Percentiles rank a stretch among this genome's conserved stretches.
Conservation (phyloP, 37 sponge, comb jelly and placozoan species). For the Tethya wilhelma region DNA sequence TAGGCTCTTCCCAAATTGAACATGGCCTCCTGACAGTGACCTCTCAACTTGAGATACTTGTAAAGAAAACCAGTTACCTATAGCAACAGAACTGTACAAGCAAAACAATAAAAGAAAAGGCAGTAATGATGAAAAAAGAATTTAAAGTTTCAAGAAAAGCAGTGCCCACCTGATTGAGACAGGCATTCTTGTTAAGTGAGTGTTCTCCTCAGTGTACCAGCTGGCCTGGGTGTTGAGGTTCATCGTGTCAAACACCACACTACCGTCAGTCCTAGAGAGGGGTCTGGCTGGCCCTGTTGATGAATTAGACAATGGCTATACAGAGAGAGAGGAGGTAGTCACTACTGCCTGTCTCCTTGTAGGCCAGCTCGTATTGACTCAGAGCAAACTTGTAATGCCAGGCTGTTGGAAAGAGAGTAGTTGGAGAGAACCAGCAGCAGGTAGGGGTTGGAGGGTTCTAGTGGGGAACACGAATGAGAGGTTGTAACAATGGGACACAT, state of each 20-base stretch:
- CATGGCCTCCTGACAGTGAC: constrained; percentile 76
- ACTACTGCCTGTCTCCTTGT: background rate
- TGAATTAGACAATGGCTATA: constrained; percentile 53
- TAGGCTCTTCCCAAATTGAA: constrained; percentile 88
- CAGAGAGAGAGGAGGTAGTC: constrained; percentile 63
- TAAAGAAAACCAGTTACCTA: constrained; percentile 72
- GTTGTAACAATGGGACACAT: too few relatives aligned
- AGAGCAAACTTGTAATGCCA: constrained; percentile 64
- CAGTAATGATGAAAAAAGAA: too few relatives aligned
- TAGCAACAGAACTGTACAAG: background rate
- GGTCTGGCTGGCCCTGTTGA: constrained; percentile 56
- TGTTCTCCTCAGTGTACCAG: constrained; percentile 56
- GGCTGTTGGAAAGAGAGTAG: constrained; percentile 29
- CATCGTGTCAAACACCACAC: constrained; percentile 51
- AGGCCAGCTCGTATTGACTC: constrained; percentile 55
- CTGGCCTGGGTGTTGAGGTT: constrained; percentile 71
- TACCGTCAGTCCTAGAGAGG: constrained; percentile 46
- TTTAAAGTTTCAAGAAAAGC: too few relatives aligned
- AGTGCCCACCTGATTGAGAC: too few relatives aligned
- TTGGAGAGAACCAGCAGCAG: too few relatives aligned
- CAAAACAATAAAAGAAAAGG: too few relatives aligned
- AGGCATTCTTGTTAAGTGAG: too few relatives aligned
- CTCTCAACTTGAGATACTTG: constrained; percentile 69
- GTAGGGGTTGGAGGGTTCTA: too few relatives aligned
- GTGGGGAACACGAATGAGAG: too few relatives aligned